These are phyloP conservation scores for Morelia viridis DNA, from an alignment of 2,797 vertebrate species.

Conservation along the genomic window DNA sequence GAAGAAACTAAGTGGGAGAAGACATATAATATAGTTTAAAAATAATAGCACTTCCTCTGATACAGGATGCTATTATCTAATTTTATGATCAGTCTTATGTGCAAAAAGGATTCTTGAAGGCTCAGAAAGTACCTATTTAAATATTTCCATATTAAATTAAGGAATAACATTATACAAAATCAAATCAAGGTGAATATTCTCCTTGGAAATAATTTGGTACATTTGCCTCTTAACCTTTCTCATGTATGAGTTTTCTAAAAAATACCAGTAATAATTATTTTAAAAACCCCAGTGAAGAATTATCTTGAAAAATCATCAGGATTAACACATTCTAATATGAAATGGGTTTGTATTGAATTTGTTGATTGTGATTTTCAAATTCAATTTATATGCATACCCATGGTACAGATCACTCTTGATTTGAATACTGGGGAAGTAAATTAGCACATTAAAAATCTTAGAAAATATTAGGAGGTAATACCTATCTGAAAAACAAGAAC, in stretches of 20 bases:
- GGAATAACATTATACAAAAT: slow-evolving; percentile 3
- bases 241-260: slow-evolving; percentile 3
- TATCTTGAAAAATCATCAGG: slow-evolving; percentile 6
- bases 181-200: not conserved
- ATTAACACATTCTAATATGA: not conserved
- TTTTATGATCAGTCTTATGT: not conserved
- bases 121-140: not conserved
- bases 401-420: slow-evolving; percentile 26
- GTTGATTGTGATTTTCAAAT: slow-evolving; percentile 11
- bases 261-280: not conserved
- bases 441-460: slow-evolving; percentile 15
- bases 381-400: not conserved
- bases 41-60: not conserved
- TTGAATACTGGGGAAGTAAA: slow-evolving; percentile 16
- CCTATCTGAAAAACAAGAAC: slow-evolving; percentile 8
- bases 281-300: not conserved
- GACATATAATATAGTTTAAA: not conserved
- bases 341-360: not conserved
- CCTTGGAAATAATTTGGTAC: not conserved
- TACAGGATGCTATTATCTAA: not conserved
- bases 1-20: too few species aligned
- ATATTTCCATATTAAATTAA: not conserved
- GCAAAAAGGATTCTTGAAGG: not conserved
- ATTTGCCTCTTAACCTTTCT: not conserved
- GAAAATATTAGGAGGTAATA: slow-evolving; percentile 1